These are phyloP conservation scores for Eudemis profundana DNA, from an alignment of 2,888 invertebrate genomes.

Conservation along the genomic window DNA sequence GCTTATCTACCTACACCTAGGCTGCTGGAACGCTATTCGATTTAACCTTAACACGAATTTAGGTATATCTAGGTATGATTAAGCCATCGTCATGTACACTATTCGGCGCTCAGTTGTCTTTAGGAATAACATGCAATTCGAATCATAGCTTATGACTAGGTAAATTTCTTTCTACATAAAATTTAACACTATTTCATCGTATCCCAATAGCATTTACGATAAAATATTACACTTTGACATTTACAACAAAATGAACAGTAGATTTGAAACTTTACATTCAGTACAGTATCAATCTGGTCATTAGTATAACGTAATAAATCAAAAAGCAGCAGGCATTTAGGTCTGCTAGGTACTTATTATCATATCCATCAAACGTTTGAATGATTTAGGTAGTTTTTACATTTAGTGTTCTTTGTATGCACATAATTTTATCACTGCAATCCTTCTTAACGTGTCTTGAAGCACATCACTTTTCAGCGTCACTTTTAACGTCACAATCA, in stretches of 20 bases:
- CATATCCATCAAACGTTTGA: conserved; percentile 21
- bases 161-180: conserved; percentile 77
- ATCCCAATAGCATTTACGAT: conserved; percentile 53
- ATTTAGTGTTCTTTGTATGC: conserved; percentile 37
- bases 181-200: conserved; percentile 60
- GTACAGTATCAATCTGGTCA: conserved; percentile 34
- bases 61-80: conserved; percentile 46
- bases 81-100: conserved; percentile 71
- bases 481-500: conserved; percentile 75
- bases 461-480: conserved; percentile 63
- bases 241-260: conserved; percentile 28
- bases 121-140: conserved; percentile 72
- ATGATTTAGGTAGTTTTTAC: conserved; percentile 26
- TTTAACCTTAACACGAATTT: conserved; percentile 12
- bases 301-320: conserved; percentile 25
- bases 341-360: conserved; percentile 30
- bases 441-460: conserved; percentile 53
- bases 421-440: conserved; percentile 46
- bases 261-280: conserved; percentile 26
- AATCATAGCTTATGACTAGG: conserved; percentile 84
- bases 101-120: conserved; percentile 64
- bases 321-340: conserved; percentile 21
- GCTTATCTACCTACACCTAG: conserved; percentile 51
- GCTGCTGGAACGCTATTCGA: conserved; percentile 12
- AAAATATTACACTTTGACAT: conserved; percentile 47